These are phyloP conservation scores for Phalera bucephala DNA, from an alignment of 2,888 invertebrate genomes.

Conservation along the genomic window DNA sequence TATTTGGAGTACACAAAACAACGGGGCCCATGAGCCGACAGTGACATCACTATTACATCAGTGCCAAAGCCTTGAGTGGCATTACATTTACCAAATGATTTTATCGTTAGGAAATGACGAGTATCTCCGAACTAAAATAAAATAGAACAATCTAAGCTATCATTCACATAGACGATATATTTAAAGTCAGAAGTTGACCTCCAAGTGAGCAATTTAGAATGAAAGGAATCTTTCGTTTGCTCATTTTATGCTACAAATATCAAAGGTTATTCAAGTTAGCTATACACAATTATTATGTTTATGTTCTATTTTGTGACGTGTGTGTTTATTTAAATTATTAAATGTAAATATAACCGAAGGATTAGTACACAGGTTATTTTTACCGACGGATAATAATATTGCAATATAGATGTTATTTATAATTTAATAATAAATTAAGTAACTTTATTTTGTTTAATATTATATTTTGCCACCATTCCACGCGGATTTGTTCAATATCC, in stretches of 20 bases:
- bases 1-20: constrained; percentile 31
- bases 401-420: too few species aligned
- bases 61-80: constrained; percentile 42
- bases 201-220: not conserved
- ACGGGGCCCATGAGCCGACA: constrained; percentile 32
- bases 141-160: not conserved
- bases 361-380: too few species aligned
- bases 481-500: too few species aligned
- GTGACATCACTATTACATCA: constrained; percentile 47
- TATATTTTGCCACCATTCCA: too few species aligned
- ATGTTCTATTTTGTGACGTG: not conserved
- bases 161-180: not conserved
- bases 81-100: constrained; percentile 28
- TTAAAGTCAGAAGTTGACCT: not conserved
- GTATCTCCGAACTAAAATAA: not conserved
- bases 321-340: too few species aligned
- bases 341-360: too few species aligned
- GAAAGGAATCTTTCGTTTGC: not conserved
- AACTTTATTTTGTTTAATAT: too few species aligned
- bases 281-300: not conserved
- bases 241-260: not conserved
- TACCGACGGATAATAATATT: too few species aligned
- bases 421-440: too few species aligned
- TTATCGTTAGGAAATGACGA: constrained; percentile 9
- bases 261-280: not conserved